Evolutionary conservation across 2,113 vertebrate species (phyloP).

Genomic region (Mirounga angustirostris): DNA sequence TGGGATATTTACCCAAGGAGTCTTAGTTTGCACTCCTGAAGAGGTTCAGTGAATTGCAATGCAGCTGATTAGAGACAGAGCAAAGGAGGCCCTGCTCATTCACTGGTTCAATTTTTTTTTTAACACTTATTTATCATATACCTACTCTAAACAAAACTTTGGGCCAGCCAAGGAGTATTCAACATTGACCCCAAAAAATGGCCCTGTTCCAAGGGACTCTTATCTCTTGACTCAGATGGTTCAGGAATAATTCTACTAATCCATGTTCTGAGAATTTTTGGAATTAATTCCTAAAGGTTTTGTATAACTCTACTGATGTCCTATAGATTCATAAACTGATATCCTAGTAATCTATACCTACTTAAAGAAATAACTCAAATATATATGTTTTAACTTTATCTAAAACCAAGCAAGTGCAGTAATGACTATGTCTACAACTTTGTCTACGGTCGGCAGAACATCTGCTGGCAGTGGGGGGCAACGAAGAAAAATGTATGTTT

Average conservation of each 20-base stretch:
- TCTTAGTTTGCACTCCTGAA: not conserved
- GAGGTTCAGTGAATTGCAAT: not conserved
- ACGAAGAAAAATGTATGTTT: not conserved
- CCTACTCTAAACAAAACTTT: not conserved
- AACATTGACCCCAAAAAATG: not conserved
- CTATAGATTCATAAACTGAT: not conserved
- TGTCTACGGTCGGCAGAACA: not conserved
- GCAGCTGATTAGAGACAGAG: not conserved
- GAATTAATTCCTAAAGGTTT: slow-evolving; percentile 4
- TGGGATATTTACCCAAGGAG: not conserved
- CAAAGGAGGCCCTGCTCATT: not conserved
- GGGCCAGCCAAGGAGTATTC: not conserved
- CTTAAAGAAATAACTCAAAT: not conserved
- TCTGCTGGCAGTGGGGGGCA: not conserved
- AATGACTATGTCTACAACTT: not conserved
- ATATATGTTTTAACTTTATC: not conserved
- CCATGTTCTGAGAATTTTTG: not conserved
- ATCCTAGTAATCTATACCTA: not conserved
- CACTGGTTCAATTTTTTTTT: not conserved
- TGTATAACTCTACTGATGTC: not conserved
- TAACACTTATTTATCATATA: not conserved
- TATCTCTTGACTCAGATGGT: not conserved
- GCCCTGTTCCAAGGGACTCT: not conserved
- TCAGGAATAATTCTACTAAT: not conserved
- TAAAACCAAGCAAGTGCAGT: not conserved